Percentiles rank a stretch among this genome's conserved stretches.
phyloP scores from a whole-genome alignment of 1,140 invertebrate genomes.

The Hycleus phaleratus region DNA sequence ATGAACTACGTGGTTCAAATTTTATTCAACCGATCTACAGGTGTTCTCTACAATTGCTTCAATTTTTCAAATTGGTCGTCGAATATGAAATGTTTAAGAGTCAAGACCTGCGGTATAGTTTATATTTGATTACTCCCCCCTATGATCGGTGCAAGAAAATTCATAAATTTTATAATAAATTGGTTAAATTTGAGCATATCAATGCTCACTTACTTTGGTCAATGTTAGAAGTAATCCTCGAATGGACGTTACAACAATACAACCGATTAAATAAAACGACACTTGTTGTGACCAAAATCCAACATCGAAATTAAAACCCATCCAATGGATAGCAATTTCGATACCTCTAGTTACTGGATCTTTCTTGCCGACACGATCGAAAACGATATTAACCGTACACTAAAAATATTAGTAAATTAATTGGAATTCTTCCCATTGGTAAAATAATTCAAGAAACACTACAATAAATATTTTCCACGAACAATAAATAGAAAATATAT shows the following conservation, averaged over 20 bases:
- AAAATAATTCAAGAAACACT: slow-evolving; percentile 40
- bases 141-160: no score
- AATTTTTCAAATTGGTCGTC: no score
- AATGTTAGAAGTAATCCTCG: slow-evolving; percentile 90
- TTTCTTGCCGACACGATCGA: slow-evolving; percentile 96
- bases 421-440: not conserved
- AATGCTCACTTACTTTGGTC: slow-evolving; percentile 71
- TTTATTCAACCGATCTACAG: no score
- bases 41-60: no score
- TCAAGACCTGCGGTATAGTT: no score
- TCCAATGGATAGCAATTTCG: slow-evolving; percentile 95
- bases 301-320: slow-evolving; percentile 94
- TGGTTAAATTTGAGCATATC: not conserved
- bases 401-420: slow-evolving; percentile 41
- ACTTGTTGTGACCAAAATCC: slow-evolving; percentile 99
- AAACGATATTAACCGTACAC: slow-evolving; percentile 97
- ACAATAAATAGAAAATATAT: slow-evolving; percentile 98
- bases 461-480: slow-evolving; percentile 99
- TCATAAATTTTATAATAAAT: no score
- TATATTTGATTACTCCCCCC: no score
- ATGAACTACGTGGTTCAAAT: no score
- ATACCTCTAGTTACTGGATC: slow-evolving; percentile 96
- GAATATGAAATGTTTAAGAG: no score
- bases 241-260: slow-evolving; percentile 97
- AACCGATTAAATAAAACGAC: slow-evolving; percentile 94